Conservation (phyloP, 2,113 vertebrate species). For the Arvicanthis niloticus region DNA sequence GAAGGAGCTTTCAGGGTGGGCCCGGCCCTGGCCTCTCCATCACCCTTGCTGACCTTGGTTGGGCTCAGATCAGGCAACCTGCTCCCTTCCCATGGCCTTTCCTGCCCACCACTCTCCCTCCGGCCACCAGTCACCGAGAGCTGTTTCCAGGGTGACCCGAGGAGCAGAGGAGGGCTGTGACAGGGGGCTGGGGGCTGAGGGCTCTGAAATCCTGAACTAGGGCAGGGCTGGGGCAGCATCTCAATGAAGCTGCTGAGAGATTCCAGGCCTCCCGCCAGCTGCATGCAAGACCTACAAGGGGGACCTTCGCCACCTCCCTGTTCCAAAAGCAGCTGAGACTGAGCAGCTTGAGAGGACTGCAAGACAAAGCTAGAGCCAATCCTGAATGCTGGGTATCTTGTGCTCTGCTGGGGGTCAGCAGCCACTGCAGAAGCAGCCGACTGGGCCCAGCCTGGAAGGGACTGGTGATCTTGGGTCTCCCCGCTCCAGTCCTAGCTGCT, state of each 20-base stretch:
- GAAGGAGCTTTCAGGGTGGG: background rate
- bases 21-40: background rate
- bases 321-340: background rate
- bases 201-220: conserved; percentile 74
- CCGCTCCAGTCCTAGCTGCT: background rate
- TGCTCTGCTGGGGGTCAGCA: background rate
- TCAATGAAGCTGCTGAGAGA: conserved; percentile 72
- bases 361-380: background rate
- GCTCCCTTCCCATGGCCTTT: background rate
- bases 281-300: background rate
- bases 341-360: background rate
- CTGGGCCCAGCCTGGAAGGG: background rate
- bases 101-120: background rate
- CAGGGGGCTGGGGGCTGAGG: background rate
- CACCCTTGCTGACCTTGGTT: background rate
- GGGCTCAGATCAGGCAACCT: background rate
- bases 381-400: background rate
- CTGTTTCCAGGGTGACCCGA: conserved; percentile 62
- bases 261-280: conserved; percentile 65
- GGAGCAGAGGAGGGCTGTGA: conserved; percentile 6
- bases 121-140: background rate
- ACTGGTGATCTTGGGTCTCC: background rate
- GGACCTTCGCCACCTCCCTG: background rate
- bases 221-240: conserved; percentile 73
- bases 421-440: background rate